Evolutionary conservation across 2,113 vertebrate species (phyloP), one percentile per base, ranked within the genome.

Genomic region (Apus apus): DNA sequence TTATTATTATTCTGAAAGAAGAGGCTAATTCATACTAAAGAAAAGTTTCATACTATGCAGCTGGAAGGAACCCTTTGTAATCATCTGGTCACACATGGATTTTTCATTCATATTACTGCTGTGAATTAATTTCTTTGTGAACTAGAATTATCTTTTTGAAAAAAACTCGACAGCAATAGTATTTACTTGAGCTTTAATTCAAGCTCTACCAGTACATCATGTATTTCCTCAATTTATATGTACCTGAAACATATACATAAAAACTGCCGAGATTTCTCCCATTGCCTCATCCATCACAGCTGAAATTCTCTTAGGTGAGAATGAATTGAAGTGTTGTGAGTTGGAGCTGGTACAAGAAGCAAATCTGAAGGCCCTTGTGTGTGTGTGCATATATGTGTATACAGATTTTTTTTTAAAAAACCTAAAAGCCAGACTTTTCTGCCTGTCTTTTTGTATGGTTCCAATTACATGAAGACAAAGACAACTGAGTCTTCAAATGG

Each of bases 281-380:
- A 96, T 97, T 98, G 93, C 92, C 87, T 91, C 82, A 94, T 89
- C 77, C 65, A 65, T 93, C 88, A 86, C 77, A 91, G 82, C 46
- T 90, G 85, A 91, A 97, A 84, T 86, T 94, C 75, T 66, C 79
- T 89, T 78, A 78, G 25, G 40, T 96, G 36, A 71, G 30, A 87
- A 79, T 68, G 66, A 96, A 27, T 34, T 40, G 48, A 93, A 94
- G 78, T 58, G 54, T 64, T 96, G 94, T 87, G 96, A 98, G 85
- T 46, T 96, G 32, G 68, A 95, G 86, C 68, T 78, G 87, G 85
- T 93, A 96, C 92, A 96, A 97, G 96, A 98, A 97, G 81, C 46
- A 93, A 75, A 96, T 68, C 62, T 97, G 96, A 98, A 98, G 50
- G 58, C 68, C 81, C 34, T 53, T 85, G 40, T 86, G 20, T 89